Evolutionary conservation across 2,797 vertebrate genomes (phyloP), one percentile per base, ranked within the genome.

Genomic region (Enteromius trimaculatus): DNA sequence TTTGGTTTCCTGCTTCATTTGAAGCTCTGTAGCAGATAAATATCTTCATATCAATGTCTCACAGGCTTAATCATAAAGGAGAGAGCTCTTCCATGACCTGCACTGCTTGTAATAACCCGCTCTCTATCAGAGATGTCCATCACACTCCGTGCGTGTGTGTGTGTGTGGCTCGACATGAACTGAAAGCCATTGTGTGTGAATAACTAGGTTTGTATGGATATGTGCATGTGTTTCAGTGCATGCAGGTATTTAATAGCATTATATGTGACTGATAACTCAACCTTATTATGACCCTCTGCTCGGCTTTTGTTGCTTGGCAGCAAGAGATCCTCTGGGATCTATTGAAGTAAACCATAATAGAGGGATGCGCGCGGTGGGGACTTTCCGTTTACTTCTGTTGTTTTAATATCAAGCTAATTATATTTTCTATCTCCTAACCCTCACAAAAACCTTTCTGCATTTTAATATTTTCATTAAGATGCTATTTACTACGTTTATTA

Each of bases 291-390:
- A 79, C 44, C 66, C 34, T 49, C 23, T 64, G 23, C 65, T 82
- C 66, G 42, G 53, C 49, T 78, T 77, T 72, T 82, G 66, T 78
- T 85, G 66, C 66, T 64, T 74, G 75, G 68, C 23, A 82, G 76
- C 75, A 66, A 34, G 26, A 60, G 68, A 66, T n/a, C 84, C 80
- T 31, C 8, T 62, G 69, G 76, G 80, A 66, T 76, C 39, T 34
- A 79, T 82, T 66, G 70, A 58, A 66, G 75, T 51, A 55, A 60
- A 68, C 34, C 44, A 37, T 74, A 72, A 58, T 5, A 16, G n/a
- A 68, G 58, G 26, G 14, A 42, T 34, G 1, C 0, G 1, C 49
- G 10, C 31, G 21, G 23, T n/a, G 76, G 37, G 37, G 76, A 78
- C 58, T 29, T 78, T 78, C 39, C 39, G 47, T 47, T 77, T 62